Percentiles rank a stretch among this genome's conserved stretches.
Conservation (phyloP, 2,888 invertebrate species). For the Pseudococcus longispinus region DNA sequence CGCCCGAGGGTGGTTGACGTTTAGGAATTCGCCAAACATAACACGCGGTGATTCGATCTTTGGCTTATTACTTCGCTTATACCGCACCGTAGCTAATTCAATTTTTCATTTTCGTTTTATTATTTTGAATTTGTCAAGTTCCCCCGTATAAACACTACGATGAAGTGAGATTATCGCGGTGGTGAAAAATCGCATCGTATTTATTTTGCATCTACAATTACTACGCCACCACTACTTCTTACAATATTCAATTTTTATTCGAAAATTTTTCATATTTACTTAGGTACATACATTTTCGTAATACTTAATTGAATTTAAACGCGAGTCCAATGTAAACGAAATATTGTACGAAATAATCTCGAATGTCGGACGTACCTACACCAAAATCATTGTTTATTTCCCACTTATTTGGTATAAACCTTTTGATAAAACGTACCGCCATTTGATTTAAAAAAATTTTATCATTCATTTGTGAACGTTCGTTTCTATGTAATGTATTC, state of each 20-base stretch:
- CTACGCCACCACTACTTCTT: not conserved
- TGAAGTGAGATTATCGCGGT: not conserved
- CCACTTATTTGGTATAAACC: conserved; percentile 13
- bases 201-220: not conserved
- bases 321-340: not conserved
- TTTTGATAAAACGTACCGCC: conserved; percentile 7
- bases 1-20: conserved; percentile 25
- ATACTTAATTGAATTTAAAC: not conserved
- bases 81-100: not conserved
- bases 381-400: not conserved
- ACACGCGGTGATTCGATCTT: conserved; percentile 13
- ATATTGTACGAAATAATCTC: too few relatives aligned
- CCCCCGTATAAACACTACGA: not conserved
- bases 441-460: conserved; percentile 23
- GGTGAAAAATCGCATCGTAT: not conserved
- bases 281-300: not conserved
- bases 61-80: not conserved
- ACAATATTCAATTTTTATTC: not conserved
- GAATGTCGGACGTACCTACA: not conserved
- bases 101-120: conserved; percentile 9
- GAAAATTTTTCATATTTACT: too few relatives aligned
- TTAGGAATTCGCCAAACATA: not conserved
- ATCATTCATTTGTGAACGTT: not conserved
- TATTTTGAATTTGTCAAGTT: conserved; percentile 38
- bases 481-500: not conserved